These are phyloP conservation scores for Acanthurus lineatus DNA, from an alignment of 2,797 vertebrate genomes.

Conservation along the genomic window DNA sequence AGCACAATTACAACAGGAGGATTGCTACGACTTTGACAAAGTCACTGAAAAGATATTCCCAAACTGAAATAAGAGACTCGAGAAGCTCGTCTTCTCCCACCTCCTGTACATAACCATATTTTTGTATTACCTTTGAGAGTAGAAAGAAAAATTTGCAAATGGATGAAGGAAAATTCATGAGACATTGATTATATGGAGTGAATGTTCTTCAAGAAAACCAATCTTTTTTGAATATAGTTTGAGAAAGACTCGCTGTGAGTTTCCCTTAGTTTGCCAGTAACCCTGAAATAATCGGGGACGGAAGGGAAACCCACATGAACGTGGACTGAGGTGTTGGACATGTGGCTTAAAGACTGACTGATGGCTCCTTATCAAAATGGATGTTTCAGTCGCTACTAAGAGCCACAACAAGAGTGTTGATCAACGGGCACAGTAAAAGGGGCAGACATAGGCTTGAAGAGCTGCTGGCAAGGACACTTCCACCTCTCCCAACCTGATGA, in stretches of 20 bases:
- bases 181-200: constrained; percentile 73
- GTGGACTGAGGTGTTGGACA: constrained; percentile 56
- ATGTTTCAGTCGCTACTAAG: constrained; percentile 49
- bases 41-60: constrained; percentile 76
- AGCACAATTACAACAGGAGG: constrained; percentile 83
- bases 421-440: constrained; percentile 39
- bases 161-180: constrained; percentile 84
- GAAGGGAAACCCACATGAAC: constrained; percentile 60
- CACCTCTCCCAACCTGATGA: constrained; percentile 40
- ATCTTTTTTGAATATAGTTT: constrained; percentile 71
- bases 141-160: constrained; percentile 67
- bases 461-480: constrained; percentile 34
- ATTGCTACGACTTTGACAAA: constrained; percentile 71
- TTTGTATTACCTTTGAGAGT: constrained; percentile 82
- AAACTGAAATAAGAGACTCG: constrained; percentile 80
- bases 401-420: constrained; percentile 55
- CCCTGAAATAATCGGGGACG: constrained; percentile 59
- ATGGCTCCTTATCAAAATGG: constrained; percentile 59
- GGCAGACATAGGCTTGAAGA: constrained; percentile 39
- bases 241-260: constrained; percentile 67
- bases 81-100: constrained; percentile 77
- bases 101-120: constrained; percentile 85
- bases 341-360: constrained; percentile 65
- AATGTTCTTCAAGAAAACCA: constrained; percentile 80
- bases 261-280: constrained; percentile 75